Evolutionary conservation across 2,797 vertebrate genomes (phyloP).

Genomic region (Peromyscus melanophrys): DNA sequence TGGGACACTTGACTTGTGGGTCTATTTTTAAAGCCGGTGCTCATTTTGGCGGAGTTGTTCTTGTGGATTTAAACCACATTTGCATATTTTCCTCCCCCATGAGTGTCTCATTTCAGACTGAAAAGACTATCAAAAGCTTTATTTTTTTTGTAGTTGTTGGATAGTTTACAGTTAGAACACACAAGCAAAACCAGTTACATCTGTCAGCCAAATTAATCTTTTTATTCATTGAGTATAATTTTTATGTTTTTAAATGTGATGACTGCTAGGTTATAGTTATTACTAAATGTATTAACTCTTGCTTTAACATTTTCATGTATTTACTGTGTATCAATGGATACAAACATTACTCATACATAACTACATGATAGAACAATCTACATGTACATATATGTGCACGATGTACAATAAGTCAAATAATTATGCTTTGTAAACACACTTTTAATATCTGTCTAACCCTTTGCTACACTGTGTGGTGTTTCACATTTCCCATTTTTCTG

Average conservation of each 20-base stretch:
- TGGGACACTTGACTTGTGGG: constrained; percentile 72
- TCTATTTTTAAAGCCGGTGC: constrained; percentile 80
- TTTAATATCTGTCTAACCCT: neutral
- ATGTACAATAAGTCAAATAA: neutral
- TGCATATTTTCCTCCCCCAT: constrained; percentile 76
- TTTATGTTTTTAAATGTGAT: constrained; percentile 58
- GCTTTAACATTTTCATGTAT: constrained; percentile 35
- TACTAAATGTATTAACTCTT: constrained; percentile 28
- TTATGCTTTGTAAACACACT: constrained; percentile 48
- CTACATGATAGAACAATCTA: constrained; percentile 1
- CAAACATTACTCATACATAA: neutral
- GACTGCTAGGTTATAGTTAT: constrained; percentile 56
- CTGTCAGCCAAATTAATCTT: constrained; percentile 65
- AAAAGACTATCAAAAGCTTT: constrained; percentile 45
- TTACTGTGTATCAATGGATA: constrained; percentile 47
- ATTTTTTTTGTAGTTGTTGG: constrained; percentile 69
- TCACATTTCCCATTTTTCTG: constrained; percentile 18
- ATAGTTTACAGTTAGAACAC: constrained; percentile 52
- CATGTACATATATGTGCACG: neutral
- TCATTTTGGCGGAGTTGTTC: constrained; percentile 79
- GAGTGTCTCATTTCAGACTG: constrained; percentile 78
- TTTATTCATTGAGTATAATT: constrained; percentile 62
- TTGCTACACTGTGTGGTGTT: constrained; percentile 9
- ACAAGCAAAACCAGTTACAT: neutral
- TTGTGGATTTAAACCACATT: constrained; percentile 70